Conservation (phyloP, 2,113 vertebrate species). For the Otocyon megalotis region DNA sequence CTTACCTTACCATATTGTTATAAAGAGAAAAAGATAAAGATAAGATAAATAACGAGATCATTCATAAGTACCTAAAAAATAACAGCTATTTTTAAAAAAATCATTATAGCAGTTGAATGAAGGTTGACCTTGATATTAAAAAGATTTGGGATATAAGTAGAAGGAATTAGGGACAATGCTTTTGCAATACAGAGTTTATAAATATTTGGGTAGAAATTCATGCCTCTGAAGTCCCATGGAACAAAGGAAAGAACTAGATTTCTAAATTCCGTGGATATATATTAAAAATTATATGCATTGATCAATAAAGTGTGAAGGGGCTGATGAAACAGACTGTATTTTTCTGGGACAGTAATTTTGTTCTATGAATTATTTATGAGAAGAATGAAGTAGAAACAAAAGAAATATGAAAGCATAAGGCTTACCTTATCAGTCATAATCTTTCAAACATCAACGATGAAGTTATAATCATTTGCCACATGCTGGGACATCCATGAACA, state of each 20-base stretch:
- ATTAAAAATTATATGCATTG: conserved; percentile 83
- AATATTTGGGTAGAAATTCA: neutral
- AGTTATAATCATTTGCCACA: conserved; percentile 93
- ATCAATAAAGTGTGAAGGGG: conserved; percentile 85
- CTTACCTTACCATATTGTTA: neutral
- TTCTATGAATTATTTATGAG: conserved; percentile 95
- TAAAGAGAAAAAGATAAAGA: neutral
- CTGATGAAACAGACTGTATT: conserved; percentile 93
- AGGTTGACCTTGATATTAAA: neutral
- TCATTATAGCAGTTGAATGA: neutral
- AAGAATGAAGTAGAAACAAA: conserved; percentile 87
- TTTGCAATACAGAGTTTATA: neutral
- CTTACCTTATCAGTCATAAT: conserved; percentile 94
- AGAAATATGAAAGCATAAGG: conserved; percentile 87
- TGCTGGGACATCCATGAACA: conserved; percentile 85
- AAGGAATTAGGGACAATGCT: neutral
- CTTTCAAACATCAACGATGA: conserved; percentile 90
- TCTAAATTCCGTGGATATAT: conserved; percentile 63
- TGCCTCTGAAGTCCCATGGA: neutral
- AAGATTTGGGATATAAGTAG: neutral
- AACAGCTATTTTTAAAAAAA: neutral
- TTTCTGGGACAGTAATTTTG: conserved; percentile 94
- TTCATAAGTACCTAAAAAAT: neutral
- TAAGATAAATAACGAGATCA: neutral
- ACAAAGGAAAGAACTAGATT: conserved; percentile 33